phyloP scores from a whole-genome alignment of 2,888 invertebrate genomes.

The Pediacus dermestoides region DNA sequence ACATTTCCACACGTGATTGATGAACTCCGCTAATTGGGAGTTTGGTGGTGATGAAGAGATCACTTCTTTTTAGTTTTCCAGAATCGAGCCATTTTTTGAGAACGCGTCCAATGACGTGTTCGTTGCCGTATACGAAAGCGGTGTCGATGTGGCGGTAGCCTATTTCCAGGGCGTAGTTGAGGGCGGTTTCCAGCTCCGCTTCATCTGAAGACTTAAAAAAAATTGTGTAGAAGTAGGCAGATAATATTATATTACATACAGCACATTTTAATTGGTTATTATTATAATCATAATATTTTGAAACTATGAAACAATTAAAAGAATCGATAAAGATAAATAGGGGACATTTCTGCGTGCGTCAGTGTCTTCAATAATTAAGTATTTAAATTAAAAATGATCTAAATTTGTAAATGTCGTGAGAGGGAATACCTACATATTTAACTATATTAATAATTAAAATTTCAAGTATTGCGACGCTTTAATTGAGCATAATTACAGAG shows the following conservation, averaged over 20 bases:
- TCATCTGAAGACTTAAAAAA: conserved; percentile 58
- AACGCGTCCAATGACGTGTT: conserved; percentile 66
- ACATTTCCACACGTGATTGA: conserved; percentile 47
- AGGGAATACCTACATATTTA: no score
- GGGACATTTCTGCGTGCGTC: conserved; percentile 70
- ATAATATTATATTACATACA: not conserved
- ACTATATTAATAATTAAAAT: no score
- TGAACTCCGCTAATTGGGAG: conserved; percentile 61
- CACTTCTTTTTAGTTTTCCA: conserved; percentile 65
- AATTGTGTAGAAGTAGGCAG: no score
- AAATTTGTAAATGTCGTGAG: no score
- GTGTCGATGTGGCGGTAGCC: conserved; percentile 81
- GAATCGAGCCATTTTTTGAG: conserved; percentile 65
- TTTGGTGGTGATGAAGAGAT: conserved; percentile 79
- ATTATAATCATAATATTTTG: no score
- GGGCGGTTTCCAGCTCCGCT: conserved; percentile 59
- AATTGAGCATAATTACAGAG: no score
- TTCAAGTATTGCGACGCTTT: no score
- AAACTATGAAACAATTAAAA: no score
- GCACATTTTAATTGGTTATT: no score
- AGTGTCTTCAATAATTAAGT: conserved; percentile 11
- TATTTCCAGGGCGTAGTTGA: conserved; percentile 63
- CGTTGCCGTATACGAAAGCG: conserved; percentile 72
- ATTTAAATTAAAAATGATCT: no score
- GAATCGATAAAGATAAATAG: no score